Evolutionary conservation across 2,113 vertebrate species (phyloP).

Genomic region (Euleptes europaea): DNA sequence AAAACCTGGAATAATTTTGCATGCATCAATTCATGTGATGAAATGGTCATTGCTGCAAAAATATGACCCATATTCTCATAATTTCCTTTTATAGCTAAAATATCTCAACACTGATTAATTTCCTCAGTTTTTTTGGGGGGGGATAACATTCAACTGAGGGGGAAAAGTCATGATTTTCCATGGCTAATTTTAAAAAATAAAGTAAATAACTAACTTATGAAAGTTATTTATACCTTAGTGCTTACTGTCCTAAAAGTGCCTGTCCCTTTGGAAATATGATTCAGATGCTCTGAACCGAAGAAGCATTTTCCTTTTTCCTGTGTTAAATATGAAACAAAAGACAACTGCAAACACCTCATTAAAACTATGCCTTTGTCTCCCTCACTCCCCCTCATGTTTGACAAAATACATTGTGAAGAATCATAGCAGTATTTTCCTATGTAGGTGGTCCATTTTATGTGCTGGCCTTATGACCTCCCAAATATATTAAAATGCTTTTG

Average conservation of each 20-base stretch:
- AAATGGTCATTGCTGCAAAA: slow-evolving; percentile 45
- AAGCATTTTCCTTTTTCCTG: slow-evolving; percentile 84
- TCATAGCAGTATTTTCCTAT: slow-evolving; percentile 54
- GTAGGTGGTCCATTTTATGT: slow-evolving; percentile 72
- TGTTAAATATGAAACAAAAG: slow-evolving; percentile 78
- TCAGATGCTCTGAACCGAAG: slow-evolving; percentile 74
- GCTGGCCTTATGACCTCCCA: slow-evolving; percentile 64
- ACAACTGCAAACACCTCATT: slow-evolving; percentile 73
- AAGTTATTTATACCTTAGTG: slow-evolving; percentile 79
- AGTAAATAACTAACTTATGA: slow-evolving; percentile 62
- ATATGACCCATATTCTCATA: slow-evolving; percentile 48
- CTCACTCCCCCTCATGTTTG: slow-evolving; percentile 38
- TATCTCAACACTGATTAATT: slow-evolving; percentile 58
- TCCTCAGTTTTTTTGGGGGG: slow-evolving; percentile 39
- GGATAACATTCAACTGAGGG: slow-evolving; percentile 50
- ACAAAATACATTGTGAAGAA: slow-evolving; percentile 69
- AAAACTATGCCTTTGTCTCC: slow-evolving; percentile 73
- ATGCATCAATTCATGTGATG: slow-evolving; percentile 38
- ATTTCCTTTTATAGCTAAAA: slow-evolving; percentile 48
- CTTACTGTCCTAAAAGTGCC: slow-evolving; percentile 77
- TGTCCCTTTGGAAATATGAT: slow-evolving; percentile 83
- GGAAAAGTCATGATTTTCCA: slow-evolving; percentile 57
- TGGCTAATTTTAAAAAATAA: slow-evolving; percentile 53
- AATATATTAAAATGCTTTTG: slow-evolving; percentile 54
- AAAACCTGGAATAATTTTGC: slow-evolving; percentile 60